These are phyloP conservation scores for Dicyrtoma fusca DNA, from an alignment of 2,888 invertebrate genomes.

Conservation along the genomic window DNA sequence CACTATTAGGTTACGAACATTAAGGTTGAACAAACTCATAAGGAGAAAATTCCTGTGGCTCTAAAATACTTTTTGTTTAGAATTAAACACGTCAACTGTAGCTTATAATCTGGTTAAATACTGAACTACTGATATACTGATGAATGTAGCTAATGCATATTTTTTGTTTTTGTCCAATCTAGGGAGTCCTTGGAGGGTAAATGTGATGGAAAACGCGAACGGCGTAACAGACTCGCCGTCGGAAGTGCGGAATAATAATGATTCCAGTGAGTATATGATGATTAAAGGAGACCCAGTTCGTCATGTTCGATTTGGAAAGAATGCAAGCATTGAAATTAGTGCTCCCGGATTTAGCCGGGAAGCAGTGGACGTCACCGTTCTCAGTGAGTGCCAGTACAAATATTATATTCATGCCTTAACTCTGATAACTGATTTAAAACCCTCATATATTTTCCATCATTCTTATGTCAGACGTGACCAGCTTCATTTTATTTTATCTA, in stretches of 20 bases:
- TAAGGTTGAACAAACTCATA: too few species aligned
- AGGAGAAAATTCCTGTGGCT: too few species aligned
- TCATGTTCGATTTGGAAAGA: constrained; percentile 85
- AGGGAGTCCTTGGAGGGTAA: constrained; percentile 95
- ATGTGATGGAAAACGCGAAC: constrained; percentile 74
- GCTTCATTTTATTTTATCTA: neutral
- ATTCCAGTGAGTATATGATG: constrained; percentile 42
- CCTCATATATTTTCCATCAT: too few species aligned
- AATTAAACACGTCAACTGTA: too few species aligned
- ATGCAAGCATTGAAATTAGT: constrained; percentile 86
- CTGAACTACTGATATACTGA: too few species aligned
- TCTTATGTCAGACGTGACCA: neutral
- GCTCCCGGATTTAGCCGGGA: constrained; percentile 67
- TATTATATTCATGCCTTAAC: neutral
- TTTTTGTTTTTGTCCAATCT: too few species aligned
- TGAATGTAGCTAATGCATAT: too few species aligned
- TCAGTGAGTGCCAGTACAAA: constrained; percentile 61
- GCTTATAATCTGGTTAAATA: too few species aligned
- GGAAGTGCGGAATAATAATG: constrained; percentile 45
- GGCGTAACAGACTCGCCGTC: constrained; percentile 61
- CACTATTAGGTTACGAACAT: too few species aligned
- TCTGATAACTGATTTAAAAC: too few species aligned
- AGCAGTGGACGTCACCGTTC: constrained; percentile 65
- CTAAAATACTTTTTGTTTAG: too few species aligned
- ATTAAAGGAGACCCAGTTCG: constrained; percentile 77